Base-by-base conservation (phyloP, 2,888 invertebrate genomes). In the Cheiracanthium punctorium region DNA sequence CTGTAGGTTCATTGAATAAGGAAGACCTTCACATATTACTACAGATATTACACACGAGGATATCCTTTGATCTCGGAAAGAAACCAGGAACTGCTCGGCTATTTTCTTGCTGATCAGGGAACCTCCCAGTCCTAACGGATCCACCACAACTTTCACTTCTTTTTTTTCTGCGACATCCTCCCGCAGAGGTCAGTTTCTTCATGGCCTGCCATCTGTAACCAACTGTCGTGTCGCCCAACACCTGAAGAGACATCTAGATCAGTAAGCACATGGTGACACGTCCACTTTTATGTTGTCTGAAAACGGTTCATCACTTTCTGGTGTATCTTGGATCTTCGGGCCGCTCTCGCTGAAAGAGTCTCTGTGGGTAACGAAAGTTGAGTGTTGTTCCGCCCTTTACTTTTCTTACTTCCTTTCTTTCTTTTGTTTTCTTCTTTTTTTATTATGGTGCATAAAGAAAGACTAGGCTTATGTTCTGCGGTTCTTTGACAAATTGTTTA, bases 221-320 rank as follows among this genome's bases (percentile, higher is more conserved):
- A 10, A 5, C 73, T 79, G 64, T 73, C 82, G 67, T 77, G 82
- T 69, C 58, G 24, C 69, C 70, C 32, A 77, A 85, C 84, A 85
- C 73, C 41, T 64, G 74, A 85, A 65, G 52, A 52, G 70, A 74
- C 74, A 85, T 79, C 74, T 85, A 64, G 84, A 79, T 85, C 84
- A 85, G 67, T 79, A 79, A 74, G 58, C 79, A 67, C 76, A 84
- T 52, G 37, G 33, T 69, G 32, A 37, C 20, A 32, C 33, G 37
- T 58, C 58, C 58, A 58, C 64, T 48, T 67, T 48, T 69, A 37
- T 37, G 58, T 30, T 79, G n/a, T 64, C 64, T 37, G 20, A 33
- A 8, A n/a, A 20, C 10, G 20, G 37, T 33, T 33, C 58, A 58
- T 74, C 37, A 24, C 33, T 76, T 67, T 24, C 17, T 8, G 58